Evolutionary conservation across 23 tunicate species (phyloP).

Genomic region (Diplosoma virens): DNA sequence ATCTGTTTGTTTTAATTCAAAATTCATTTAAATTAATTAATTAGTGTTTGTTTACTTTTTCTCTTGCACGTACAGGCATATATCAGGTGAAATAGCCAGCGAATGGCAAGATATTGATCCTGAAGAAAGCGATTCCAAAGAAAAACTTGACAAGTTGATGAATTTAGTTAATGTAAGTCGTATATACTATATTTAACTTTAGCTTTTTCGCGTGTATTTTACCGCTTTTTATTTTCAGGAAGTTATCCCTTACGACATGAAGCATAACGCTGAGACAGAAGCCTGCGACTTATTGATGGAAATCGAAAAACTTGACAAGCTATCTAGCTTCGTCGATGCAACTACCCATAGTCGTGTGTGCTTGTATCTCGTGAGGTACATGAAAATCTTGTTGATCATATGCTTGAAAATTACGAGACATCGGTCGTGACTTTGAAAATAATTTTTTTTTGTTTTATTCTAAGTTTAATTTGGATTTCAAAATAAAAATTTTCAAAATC

Average conservation of each 20-base stretch:
- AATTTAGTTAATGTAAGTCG: constrained; percentile 31
- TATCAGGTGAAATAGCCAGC: constrained; percentile 91
- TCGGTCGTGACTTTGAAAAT: too few relatives aligned
- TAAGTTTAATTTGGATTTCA: too few relatives aligned
- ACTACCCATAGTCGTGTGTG: constrained; percentile 79
- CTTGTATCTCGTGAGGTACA: constrained; percentile 75
- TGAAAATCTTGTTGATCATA: not conserved
- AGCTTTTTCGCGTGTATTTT: not conserved
- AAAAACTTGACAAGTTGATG: constrained; percentile 34
- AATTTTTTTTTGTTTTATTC: too few relatives aligned
- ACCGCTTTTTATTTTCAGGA: constrained; percentile 39
- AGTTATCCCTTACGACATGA: constrained; percentile 96
- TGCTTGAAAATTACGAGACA: too few relatives aligned
- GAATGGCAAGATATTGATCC: constrained; percentile 90
- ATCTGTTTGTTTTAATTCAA: too few relatives aligned
- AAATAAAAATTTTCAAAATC: too few relatives aligned
- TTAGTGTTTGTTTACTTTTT: too few relatives aligned
- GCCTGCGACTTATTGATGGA: constrained; percentile 98
- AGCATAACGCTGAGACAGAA: constrained; percentile 98
- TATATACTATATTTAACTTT: not conserved
- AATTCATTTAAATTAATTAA: too few relatives aligned
- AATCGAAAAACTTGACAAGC: constrained; percentile 82
- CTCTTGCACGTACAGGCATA: constrained; percentile 78
- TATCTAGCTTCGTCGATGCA: constrained; percentile 59
- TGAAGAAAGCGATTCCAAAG: constrained; percentile 34